A percentile compares a stretch with the other conserved stretches of the same genome.
Conservation (phyloP, 2,113 vertebrate genomes). For the Chaetura pelagica region DNA sequence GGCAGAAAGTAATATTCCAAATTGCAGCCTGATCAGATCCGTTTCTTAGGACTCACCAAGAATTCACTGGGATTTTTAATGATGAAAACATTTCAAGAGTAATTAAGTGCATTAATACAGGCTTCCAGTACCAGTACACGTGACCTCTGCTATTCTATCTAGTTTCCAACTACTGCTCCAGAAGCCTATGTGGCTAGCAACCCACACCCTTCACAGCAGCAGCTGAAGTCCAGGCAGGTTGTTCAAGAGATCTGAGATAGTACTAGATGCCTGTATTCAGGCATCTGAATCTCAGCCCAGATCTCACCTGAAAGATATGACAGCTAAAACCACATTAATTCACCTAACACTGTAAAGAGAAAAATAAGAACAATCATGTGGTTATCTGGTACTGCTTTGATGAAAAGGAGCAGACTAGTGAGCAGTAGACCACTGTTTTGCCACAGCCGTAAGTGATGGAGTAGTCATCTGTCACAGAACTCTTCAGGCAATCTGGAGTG, state of each 20-base stretch:
- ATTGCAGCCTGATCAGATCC: neutral
- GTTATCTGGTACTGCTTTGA: neutral
- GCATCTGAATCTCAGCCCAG: neutral
- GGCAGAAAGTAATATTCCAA: neutral
- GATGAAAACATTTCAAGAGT: neutral
- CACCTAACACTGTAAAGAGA: neutral
- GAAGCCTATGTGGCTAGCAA: neutral
- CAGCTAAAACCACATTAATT: neutral
- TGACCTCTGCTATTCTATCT: neutral
- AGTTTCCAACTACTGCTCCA: neutral
- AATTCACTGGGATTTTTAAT: neutral
- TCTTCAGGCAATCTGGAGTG: neutral
- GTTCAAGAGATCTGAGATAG: neutral
- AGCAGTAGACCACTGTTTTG: neutral
- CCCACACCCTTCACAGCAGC: neutral
- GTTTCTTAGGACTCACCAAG: neutral
- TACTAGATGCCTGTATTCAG: neutral
- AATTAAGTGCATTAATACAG: neutral
- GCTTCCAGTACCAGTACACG: neutral
- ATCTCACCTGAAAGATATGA: neutral
- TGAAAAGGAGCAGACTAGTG: neutral
- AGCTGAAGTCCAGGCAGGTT: neutral
- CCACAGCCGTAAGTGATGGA: rapidly evolving
- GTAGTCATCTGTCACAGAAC: neutral
- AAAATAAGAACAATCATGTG: neutral